Conservation (phyloP, 2,888 invertebrate genomes). For the Apamea monoglypha region DNA sequence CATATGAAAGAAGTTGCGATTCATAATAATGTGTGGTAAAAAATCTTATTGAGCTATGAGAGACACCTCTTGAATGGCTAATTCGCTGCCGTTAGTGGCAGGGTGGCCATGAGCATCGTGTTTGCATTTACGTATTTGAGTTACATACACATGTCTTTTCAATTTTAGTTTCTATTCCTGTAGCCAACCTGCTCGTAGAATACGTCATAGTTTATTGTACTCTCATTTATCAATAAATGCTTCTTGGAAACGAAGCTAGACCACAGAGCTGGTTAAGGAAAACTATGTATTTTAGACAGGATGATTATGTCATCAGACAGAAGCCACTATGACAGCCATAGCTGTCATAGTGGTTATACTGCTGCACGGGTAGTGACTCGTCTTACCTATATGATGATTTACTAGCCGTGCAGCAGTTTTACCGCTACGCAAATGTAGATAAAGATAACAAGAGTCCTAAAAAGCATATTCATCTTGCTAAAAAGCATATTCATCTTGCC, state of each 20-base stretch:
- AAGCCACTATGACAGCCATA: not conserved
- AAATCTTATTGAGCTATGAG: slow-evolving; percentile 23
- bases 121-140: slow-evolving; percentile 12
- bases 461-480: too few species aligned
- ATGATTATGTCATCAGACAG: not conserved
- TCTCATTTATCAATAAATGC: not conserved
- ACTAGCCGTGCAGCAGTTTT: too few species aligned
- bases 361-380: too few species aligned
- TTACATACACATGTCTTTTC: not conserved
- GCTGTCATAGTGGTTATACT: too few species aligned
- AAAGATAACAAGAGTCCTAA: not conserved
- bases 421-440: too few species aligned
- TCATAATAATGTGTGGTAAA: slow-evolving; percentile 40
- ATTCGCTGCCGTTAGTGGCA: slow-evolving; percentile 29
- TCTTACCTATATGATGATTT: not conserved
- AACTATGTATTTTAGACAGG: not conserved
- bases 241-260: not conserved
- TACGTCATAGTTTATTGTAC: not conserved
- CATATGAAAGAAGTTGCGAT: slow-evolving; percentile 28
- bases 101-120: slow-evolving; percentile 26
- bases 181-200: not conserved
- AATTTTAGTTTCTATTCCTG: not conserved
- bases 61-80: slow-evolving; percentile 40
- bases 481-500: not conserved
- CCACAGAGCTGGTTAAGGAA: not conserved